These are phyloP conservation scores for Chymomyza caudatula DNA, from an alignment of 2,888 invertebrate species.

Conservation along the genomic window DNA sequence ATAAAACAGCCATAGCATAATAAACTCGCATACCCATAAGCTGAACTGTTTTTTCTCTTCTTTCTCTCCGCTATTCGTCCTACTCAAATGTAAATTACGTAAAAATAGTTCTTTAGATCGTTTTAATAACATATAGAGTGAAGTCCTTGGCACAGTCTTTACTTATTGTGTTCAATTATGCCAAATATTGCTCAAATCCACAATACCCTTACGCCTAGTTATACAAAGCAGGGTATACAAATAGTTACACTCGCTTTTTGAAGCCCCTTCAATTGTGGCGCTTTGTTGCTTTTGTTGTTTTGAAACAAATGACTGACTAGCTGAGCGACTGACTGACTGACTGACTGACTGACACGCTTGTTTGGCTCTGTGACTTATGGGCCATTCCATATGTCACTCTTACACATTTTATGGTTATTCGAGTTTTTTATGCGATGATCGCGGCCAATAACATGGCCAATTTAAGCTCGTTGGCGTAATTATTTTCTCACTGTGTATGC, in stretches of 20 bases:
- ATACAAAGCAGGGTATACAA: too few species aligned
- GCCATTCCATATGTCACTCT: conserved; percentile 46
- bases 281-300: background rate
- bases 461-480: conserved; percentile 51
- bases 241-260: background rate
- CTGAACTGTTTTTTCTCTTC: too few species aligned
- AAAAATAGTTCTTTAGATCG: too few species aligned
- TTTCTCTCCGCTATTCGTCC: too few species aligned
- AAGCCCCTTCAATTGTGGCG: background rate
- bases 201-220: too few species aligned
- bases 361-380: conserved; percentile 47
- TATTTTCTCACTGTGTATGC: conserved; percentile 18
- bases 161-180: too few species aligned
- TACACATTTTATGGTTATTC: conserved; percentile 60
- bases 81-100: too few species aligned
- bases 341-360: conserved; percentile 21
- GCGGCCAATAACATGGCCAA: conserved; percentile 41
- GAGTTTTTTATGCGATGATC: conserved; percentile 47
- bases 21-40: too few species aligned
- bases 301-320: background rate
- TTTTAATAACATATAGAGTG: too few species aligned
- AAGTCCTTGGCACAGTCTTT: too few species aligned
- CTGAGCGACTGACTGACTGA: conserved; percentile 3
- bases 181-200: too few species aligned
- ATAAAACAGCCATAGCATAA: too few species aligned